These are phyloP conservation scores for Cheilosia variabilis DNA, from an alignment of 2,888 invertebrate genomes.

Conservation along the genomic window DNA sequence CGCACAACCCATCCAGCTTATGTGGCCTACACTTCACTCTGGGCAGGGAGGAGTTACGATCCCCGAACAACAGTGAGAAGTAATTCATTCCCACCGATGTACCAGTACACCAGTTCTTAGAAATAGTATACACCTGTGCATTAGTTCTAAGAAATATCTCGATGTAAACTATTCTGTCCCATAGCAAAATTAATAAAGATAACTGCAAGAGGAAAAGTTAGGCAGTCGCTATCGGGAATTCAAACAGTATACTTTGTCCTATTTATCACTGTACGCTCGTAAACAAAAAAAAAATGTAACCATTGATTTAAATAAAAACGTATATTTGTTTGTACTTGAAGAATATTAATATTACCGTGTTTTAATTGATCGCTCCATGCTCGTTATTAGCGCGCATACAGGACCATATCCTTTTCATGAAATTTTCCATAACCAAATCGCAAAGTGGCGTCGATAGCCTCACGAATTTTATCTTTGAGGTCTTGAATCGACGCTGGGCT, in stretches of 20 bases:
- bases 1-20: constrained; percentile 1
- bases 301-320: too few relatives aligned
- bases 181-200: neutral
- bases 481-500: too few relatives aligned
- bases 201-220: neutral
- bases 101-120: neutral
- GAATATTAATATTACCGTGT: too few relatives aligned
- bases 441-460: too few relatives aligned
- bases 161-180: neutral
- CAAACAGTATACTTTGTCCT: neutral
- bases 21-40: constrained; percentile 5
- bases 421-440: too few relatives aligned
- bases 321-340: too few relatives aligned
- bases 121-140: neutral
- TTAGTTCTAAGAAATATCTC: neutral
- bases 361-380: too few relatives aligned
- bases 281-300: too few relatives aligned
- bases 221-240: neutral
- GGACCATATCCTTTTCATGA: too few relatives aligned
- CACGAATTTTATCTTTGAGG: too few relatives aligned
- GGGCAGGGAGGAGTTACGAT: constrained; percentile 7
- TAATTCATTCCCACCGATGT: neutral
- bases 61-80: neutral
- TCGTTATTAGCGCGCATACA: too few relatives aligned
- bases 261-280: too few relatives aligned